These are phyloP conservation scores for Perithous albicinctus DNA, from an alignment of 2,888 invertebrate species.

Conservation along the genomic window DNA sequence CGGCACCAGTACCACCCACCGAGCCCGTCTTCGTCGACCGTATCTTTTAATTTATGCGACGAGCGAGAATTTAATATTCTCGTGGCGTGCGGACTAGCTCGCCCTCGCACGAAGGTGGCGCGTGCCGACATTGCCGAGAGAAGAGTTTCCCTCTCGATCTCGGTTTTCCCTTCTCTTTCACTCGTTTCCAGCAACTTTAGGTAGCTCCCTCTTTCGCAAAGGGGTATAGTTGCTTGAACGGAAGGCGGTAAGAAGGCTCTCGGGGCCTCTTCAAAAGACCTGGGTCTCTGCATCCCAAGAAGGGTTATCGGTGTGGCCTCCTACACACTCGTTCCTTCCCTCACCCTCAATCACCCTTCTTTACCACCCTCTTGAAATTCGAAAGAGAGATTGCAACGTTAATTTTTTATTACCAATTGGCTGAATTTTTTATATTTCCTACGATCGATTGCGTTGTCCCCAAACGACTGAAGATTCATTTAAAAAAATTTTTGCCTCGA, in stretches of 20 bases:
- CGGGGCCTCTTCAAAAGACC: constrained; percentile 75
- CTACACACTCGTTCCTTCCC: background rate
- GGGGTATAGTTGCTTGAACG: constrained; percentile 28
- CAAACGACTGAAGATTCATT: background rate
- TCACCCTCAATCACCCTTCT: constrained; percentile 12
- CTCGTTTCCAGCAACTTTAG: constrained; percentile 7
- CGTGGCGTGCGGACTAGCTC: constrained; percentile 77
- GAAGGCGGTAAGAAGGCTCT: constrained; percentile 69
- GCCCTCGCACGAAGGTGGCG: constrained; percentile 69
- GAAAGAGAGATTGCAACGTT: constrained; percentile 59
- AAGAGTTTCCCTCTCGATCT: constrained; percentile 59
- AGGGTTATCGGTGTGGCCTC: constrained; percentile 75
- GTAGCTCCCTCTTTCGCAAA: background rate
- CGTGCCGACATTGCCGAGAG: constrained; percentile 56
- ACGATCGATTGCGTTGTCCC: background rate
- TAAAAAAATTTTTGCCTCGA: background rate
- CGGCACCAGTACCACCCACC: constrained; percentile 6
- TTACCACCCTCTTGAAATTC: constrained; percentile 31
- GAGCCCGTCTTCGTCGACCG: constrained; percentile 70
- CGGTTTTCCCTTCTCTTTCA: background rate
- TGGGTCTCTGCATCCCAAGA: constrained; percentile 77
- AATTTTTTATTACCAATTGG: constrained; percentile 58
- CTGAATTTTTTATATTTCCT: constrained; percentile 35
- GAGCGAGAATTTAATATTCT: constrained; percentile 83
- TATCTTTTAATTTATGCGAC: constrained; percentile 84